A percentile compares a stretch with the other conserved stretches of the same genome.
Conservation (phyloP, 2,113 vertebrate genomes). For the Platichthys stellatus region DNA sequence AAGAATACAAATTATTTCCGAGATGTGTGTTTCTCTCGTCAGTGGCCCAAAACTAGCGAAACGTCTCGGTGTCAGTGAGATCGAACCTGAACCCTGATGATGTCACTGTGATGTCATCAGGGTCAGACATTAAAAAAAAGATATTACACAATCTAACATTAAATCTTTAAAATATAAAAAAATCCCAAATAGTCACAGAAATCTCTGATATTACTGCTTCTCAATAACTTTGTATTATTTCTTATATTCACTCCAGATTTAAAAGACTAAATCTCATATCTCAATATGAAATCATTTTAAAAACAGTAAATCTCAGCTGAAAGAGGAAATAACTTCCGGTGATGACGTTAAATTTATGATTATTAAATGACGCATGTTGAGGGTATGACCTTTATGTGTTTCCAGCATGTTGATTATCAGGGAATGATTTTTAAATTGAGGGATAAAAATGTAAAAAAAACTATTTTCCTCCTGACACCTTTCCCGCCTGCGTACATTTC, state of each 20-base stretch:
- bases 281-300: no score
- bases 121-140: not conserved
- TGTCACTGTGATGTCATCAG: not conserved
- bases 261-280: no score
- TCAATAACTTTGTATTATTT: no score
- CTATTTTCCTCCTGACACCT: constrained; percentile 1
- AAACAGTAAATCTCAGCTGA: no score
- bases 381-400: no score
- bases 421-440: not conserved
- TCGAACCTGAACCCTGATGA: not conserved
- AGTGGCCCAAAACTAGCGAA: constrained; percentile 2
- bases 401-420: not conserved
- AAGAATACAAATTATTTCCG: not conserved
- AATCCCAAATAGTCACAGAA: no score
- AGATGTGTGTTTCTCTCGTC: not conserved
- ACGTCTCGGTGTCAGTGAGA: not conserved
- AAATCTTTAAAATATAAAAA: no score
- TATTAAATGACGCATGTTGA: not conserved
- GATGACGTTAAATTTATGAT: not conserved
- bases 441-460: not conserved
- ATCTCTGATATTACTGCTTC: no score
- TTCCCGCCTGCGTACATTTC: constrained; percentile 6
- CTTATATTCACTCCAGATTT: no score
- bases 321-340: no score
- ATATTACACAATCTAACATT: no score